Evolutionary conservation across 2,888 invertebrate genomes (phyloP).

Genomic region (Tanytarsus gracilentus): DNA sequence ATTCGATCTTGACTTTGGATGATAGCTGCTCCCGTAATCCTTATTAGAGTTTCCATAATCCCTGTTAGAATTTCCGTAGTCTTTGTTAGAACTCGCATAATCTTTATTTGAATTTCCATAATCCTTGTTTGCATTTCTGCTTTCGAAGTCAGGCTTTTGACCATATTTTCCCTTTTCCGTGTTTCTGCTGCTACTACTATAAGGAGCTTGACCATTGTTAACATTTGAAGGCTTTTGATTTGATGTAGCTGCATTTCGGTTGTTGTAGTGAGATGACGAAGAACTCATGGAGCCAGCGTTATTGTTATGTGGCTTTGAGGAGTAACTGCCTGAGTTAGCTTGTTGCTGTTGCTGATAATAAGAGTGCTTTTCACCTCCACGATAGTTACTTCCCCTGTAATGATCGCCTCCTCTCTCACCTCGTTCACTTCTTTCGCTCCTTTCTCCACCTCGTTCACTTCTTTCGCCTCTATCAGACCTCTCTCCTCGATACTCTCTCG

Average conservation of each 20-base stretch:
- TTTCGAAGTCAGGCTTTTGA: slow-evolving; percentile 28
- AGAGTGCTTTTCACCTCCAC: not conserved
- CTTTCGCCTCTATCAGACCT: no score
- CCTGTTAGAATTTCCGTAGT: slow-evolving; percentile 32
- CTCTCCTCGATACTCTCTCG: not conserved
- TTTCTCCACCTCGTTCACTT: not conserved
- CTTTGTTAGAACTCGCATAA: no score
- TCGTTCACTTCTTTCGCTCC: not conserved
- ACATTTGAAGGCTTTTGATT: slow-evolving; percentile 7
- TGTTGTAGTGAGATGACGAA: not conserved
- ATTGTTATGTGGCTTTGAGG: slow-evolving; percentile 5
- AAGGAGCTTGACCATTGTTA: slow-evolving; percentile 36
- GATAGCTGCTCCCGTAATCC: no score
- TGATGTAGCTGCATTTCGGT: not conserved
- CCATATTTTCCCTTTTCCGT: slow-evolving; percentile 32
- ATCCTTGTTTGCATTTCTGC: slow-evolving; percentile 17
- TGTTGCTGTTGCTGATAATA: slow-evolving; percentile 6
- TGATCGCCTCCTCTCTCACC: not conserved
- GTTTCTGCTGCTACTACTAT: slow-evolving; percentile 36
- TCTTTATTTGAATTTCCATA: no score
- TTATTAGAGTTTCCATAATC: slow-evolving; percentile 32
- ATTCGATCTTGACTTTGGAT: not conserved
- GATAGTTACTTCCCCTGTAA: not conserved
- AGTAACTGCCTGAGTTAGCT: slow-evolving; percentile 9
- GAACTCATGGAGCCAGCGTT: no score